phyloP scores from a whole-genome alignment of 2,113 vertebrate species.

The Dendrocopos noguchii region DNA sequence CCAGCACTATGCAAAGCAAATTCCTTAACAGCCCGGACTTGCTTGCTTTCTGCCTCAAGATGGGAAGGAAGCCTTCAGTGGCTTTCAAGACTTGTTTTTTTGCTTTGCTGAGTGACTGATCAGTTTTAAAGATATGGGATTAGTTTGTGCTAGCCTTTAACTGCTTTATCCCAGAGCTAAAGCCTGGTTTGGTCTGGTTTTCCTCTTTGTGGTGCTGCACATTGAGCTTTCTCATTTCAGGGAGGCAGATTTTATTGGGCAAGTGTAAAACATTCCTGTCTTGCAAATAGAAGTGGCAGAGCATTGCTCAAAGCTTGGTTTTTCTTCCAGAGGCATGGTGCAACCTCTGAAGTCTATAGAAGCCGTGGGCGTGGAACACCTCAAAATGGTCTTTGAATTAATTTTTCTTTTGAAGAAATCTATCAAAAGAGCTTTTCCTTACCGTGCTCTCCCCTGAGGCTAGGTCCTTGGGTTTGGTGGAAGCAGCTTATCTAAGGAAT shows the following conservation, averaged over 20 bases:
- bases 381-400: slow-evolving; percentile 37
- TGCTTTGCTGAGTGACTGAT: background rate
- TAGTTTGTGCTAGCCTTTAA: slow-evolving; percentile 15
- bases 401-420: slow-evolving; percentile 53
- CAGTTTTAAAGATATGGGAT: slow-evolving; percentile 28
- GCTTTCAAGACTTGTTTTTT: slow-evolving; percentile 53
- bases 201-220: background rate
- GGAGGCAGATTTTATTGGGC: background rate
- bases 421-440: slow-evolving; percentile 54
- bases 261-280: background rate
- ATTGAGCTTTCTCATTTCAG: background rate
- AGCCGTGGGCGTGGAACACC: background rate
- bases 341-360: background rate
- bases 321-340: background rate
- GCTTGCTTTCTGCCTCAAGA: slow-evolving; percentile 27
- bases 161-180: background rate
- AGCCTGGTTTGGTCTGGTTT: slow-evolving; percentile 9
- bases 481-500: slow-evolving; percentile 78
- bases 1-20: slow-evolving; percentile 16
- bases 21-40: slow-evolving; percentile 57
- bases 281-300: background rate
- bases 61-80: background rate
- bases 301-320: background rate
- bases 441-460: slow-evolving; percentile 26
- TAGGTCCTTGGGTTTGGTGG: slow-evolving; percentile 25